Conservation (phyloP, 2,888 invertebrate genomes). For the Pyrocoelia pectoralis region DNA sequence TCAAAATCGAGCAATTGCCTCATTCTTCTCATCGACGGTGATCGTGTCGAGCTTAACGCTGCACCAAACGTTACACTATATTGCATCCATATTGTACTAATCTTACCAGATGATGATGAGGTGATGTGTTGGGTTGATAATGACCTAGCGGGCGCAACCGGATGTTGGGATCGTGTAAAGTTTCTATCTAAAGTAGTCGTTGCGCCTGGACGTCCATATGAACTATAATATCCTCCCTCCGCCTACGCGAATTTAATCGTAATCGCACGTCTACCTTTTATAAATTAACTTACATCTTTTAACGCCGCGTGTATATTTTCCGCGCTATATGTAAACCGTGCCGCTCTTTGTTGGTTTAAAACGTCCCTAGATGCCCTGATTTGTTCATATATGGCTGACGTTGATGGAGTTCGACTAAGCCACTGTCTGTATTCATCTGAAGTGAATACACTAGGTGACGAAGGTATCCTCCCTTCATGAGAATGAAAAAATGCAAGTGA, state of each 20-base stretch:
- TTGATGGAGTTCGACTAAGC: conserved; percentile 89
- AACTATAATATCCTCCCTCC: conserved; percentile 61
- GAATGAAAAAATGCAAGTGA: conserved; percentile 41
- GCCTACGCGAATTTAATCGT: conserved; percentile 45
- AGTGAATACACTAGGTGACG: conserved; percentile 72
- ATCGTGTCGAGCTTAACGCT: conserved; percentile 62
- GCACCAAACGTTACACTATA: conserved; percentile 11
- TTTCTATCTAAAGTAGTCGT: conserved; percentile 74
- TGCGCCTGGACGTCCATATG: conserved; percentile 72
- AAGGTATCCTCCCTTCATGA: conserved; percentile 53
- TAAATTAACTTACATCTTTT: conserved; percentile 73
- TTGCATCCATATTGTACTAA: neutral
- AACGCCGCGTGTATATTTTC: conserved; percentile 89
- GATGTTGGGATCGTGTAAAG: conserved; percentile 64
- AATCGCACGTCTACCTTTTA: neutral
- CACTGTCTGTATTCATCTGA: conserved; percentile 94
- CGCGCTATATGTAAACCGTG: conserved; percentile 87
- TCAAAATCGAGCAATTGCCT: conserved; percentile 81
- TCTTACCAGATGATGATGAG: conserved; percentile 60
- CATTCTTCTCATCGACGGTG: conserved; percentile 82
- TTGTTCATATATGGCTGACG: conserved; percentile 91
- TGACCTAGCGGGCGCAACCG: conserved; percentile 76
- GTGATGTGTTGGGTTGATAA: conserved; percentile 78
- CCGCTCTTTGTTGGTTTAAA: conserved; percentile 72
- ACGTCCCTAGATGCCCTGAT: conserved; percentile 83